Evolutionary conservation across 2,888 invertebrate genomes (phyloP).

Genomic region (Xestia c-nigrum): DNA sequence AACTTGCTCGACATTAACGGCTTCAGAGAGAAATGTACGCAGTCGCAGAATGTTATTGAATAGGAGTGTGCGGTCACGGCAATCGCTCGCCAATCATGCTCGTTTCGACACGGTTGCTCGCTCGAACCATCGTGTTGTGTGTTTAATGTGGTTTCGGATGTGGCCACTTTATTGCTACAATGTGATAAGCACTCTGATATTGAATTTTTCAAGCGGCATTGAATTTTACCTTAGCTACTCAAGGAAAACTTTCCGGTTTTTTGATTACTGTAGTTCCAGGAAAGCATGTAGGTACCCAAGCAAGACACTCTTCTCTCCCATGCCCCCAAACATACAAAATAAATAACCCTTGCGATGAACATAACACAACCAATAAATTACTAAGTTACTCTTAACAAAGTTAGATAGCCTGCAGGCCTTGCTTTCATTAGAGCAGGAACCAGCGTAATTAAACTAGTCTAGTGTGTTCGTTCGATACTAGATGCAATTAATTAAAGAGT

Average conservation of each 20-base stretch:
- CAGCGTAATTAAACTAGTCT: conserved; percentile 47
- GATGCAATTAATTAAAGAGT: conserved; percentile 61
- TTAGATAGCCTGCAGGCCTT: conserved; percentile 24
- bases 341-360: background rate
- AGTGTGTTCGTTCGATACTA: conserved; percentile 34
- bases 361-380: conserved; percentile 31
- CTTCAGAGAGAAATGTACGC: conserved; percentile 60
- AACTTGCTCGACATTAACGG: conserved; percentile 31
- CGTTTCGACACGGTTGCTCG: conserved; percentile 67
- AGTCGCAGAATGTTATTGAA: conserved; percentile 59
- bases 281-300: background rate
- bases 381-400: conserved; percentile 24
- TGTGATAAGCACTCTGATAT: conserved; percentile 61
- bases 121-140: conserved; percentile 51
- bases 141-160: conserved; percentile 65
- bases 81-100: conserved; percentile 68
- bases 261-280: background rate
- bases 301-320: background rate
- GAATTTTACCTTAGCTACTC: conserved; percentile 5
- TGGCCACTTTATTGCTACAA: conserved; percentile 63
- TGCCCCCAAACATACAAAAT: background rate
- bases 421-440: conserved; percentile 42
- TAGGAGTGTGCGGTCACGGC: conserved; percentile 59
- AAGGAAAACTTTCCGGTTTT: background rate
- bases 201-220: conserved; percentile 36